Conservation (phyloP, 2,113 vertebrate genomes). For the Odocoileus virginianus region DNA sequence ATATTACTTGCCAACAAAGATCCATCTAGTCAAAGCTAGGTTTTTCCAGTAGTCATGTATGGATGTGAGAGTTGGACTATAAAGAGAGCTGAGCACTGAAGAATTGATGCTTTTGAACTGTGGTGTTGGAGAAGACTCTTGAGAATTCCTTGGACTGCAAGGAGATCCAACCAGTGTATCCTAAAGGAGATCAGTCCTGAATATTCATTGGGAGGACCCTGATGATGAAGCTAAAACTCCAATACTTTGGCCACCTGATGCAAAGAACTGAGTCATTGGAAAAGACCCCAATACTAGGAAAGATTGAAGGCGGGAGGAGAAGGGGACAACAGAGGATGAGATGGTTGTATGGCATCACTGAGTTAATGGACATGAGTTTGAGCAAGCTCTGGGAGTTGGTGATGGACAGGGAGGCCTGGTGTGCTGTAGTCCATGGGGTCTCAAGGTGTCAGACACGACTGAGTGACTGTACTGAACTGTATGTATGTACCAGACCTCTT, state of each 20-base stretch:
- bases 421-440: background rate
- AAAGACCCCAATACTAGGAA: background rate
- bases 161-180: background rate
- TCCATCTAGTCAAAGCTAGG: background rate
- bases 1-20: background rate
- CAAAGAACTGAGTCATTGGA: background rate
- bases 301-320: background rate
- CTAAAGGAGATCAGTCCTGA: background rate
- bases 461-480: background rate
- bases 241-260: background rate
- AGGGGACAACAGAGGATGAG: background rate
- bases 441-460: rapidly evolving
- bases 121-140: background rate
- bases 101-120: background rate
- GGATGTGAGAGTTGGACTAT: background rate
- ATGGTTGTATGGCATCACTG: background rate
- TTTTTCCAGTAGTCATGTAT: background rate
- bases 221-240: background rate
- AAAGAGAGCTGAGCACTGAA: background rate
- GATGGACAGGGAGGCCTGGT: background rate
- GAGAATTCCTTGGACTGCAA: background rate
- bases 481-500: background rate
- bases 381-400: background rate
- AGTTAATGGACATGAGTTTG: background rate
- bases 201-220: background rate